Conservation (phyloP, 2,797 vertebrate species). For the Telmatherina bonti region DNA sequence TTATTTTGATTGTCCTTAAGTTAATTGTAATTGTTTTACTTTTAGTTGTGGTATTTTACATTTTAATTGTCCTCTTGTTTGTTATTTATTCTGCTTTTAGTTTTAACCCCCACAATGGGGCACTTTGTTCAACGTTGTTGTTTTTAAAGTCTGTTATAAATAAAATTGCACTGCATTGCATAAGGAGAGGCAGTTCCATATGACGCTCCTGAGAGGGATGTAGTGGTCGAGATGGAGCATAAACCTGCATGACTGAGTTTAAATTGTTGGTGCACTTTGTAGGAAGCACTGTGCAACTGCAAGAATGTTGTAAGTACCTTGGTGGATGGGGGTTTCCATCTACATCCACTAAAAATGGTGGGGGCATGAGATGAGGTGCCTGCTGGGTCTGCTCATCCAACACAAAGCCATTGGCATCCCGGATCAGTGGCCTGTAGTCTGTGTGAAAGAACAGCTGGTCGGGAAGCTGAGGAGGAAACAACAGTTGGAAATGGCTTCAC, state of each 20-base stretch:
- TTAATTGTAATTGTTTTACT: no score
- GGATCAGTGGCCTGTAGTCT: conserved; percentile 95
- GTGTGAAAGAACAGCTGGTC: conserved; percentile 99
- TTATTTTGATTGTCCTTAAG: no score
- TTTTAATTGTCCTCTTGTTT: no score
- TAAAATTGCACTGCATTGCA: no score
- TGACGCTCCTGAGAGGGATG: background rate
- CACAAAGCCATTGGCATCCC: conserved; percentile 94
- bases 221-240: background rate
- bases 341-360: conserved; percentile 97
- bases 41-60: no score
- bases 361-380: conserved; percentile 98
- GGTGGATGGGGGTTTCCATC: conserved; percentile 98
- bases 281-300: background rate
- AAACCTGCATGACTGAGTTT: background rate
- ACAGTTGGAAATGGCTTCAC: background rate
- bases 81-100: no score
- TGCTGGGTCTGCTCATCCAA: conserved; percentile 98
- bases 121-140: no score
- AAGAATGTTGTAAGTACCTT: conserved; percentile 70
- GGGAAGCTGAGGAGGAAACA: conserved; percentile 86
- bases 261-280: background rate
- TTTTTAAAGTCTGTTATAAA: no score
- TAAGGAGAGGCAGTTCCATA: background rate
- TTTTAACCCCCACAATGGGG: no score